Conservation (phyloP, 2,888 invertebrate genomes). For the Idaea dimidiata region DNA sequence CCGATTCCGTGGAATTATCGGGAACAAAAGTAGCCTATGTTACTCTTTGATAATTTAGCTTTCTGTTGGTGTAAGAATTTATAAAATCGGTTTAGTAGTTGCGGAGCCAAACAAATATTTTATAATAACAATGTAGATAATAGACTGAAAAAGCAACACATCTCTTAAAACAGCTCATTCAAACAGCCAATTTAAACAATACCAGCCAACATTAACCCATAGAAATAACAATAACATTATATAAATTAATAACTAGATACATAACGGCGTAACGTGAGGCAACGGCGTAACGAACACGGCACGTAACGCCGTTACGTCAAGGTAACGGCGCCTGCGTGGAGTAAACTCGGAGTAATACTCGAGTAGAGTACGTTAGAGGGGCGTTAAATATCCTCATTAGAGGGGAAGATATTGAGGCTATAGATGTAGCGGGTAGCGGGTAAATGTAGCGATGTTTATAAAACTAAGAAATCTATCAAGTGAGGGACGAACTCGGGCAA, state of each 20-base stretch:
- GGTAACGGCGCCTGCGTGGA: conserved; percentile 3
- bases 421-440: conserved; percentile 6
- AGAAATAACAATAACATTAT: background rate
- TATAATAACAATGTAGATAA: no score
- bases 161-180: no score
- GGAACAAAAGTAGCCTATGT: no score
- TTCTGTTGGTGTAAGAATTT: no score
- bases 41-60: no score
- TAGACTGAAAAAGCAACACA: no score
- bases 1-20: no score
- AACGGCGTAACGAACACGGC: background rate
- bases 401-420: conserved; percentile 11
- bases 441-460: background rate
- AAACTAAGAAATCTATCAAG: background rate
- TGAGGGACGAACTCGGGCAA: no score
- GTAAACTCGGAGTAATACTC: background rate
- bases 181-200: no score
- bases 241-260: background rate
- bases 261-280: background rate
- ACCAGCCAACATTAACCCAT: background rate
- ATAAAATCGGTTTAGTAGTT: no score
- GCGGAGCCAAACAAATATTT: no score
- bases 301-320: conserved; percentile 6
- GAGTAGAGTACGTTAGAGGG: background rate
- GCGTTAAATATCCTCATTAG: conserved; percentile 16